These are phyloP conservation scores for Diadophis punctatus DNA, from an alignment of 2,113 vertebrate genomes.

Conservation along the genomic window DNA sequence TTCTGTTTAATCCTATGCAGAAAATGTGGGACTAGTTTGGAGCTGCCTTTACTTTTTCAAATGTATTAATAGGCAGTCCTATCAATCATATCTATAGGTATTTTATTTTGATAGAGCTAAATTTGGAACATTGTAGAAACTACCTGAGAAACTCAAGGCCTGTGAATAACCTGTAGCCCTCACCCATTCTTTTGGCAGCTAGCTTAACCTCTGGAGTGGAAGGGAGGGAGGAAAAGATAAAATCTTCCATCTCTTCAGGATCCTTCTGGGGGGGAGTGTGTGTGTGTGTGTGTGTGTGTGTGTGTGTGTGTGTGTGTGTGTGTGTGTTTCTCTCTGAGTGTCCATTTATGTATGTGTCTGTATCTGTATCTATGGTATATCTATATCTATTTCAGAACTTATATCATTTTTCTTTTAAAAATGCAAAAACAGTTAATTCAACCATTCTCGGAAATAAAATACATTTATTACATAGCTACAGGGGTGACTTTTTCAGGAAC, in stretches of 20 bases:
- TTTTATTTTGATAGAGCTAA: background rate
- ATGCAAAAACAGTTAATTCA: background rate
- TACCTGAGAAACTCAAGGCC: background rate
- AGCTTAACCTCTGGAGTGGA: background rate
- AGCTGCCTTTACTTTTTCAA: background rate
- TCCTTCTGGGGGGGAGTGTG: background rate
- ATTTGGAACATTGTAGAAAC: background rate
- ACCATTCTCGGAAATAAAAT: no score
- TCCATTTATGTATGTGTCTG: background rate
- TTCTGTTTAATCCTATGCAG: background rate
- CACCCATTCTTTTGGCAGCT: background rate
- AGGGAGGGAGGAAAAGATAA: background rate
- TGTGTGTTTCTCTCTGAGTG: background rate
- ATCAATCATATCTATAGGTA: background rate
- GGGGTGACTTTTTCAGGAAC: background rate
- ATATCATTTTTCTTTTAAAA: background rate
- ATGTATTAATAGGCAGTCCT: background rate
- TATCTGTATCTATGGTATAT: background rate
- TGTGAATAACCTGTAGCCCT: background rate
- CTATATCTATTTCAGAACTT: background rate
- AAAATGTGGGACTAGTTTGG: background rate
- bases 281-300: background rate
- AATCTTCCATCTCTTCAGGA: background rate
- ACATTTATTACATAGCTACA: background rate
- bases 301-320: background rate